A percentile compares a stretch with the other conserved stretches of the same genome.
Evolutionary conservation across 2,113 vertebrate species (phyloP).

Genomic region (Epinephelus cyanopodus): DNA sequence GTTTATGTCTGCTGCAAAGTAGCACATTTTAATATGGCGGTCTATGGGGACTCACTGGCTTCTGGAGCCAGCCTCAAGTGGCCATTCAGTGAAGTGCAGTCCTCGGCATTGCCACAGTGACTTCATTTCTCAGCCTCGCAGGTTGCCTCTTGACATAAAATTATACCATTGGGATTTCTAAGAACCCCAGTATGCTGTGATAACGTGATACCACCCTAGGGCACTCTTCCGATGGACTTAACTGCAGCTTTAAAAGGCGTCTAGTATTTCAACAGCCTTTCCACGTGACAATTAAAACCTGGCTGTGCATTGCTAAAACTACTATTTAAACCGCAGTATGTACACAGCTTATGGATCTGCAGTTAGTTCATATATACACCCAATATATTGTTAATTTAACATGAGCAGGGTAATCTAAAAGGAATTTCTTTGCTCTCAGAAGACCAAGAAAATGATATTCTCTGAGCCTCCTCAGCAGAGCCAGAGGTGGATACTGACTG

Average conservation of each 20-base stretch:
- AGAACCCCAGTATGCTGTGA: too few relatives aligned
- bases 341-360: constrained; percentile 2
- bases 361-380: background rate
- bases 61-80: too few relatives aligned
- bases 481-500: constrained; percentile 37
- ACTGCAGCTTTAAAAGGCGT: constrained; percentile 23
- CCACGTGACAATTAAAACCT: background rate
- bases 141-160: too few relatives aligned
- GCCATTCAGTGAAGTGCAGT: too few relatives aligned
- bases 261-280: constrained; percentile 13
- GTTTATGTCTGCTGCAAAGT: too few relatives aligned
- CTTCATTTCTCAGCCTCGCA: too few relatives aligned
- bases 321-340: constrained; percentile 19
- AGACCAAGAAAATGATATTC: constrained; percentile 49
- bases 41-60: too few relatives aligned
- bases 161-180: too few relatives aligned
- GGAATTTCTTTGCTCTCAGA: constrained; percentile 44
- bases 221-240: constrained; percentile 48
- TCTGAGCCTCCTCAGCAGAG: constrained; percentile 26
- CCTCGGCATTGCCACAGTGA: too few relatives aligned
- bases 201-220: background rate
- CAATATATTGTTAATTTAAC: constrained; percentile 52
- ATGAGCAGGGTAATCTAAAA: constrained; percentile 32
- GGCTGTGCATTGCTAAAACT: background rate
- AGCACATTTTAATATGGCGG: too few relatives aligned